Evolutionary conservation across 1,140 invertebrate species (phyloP).

Genomic region (Nasonia giraulti): DNA sequence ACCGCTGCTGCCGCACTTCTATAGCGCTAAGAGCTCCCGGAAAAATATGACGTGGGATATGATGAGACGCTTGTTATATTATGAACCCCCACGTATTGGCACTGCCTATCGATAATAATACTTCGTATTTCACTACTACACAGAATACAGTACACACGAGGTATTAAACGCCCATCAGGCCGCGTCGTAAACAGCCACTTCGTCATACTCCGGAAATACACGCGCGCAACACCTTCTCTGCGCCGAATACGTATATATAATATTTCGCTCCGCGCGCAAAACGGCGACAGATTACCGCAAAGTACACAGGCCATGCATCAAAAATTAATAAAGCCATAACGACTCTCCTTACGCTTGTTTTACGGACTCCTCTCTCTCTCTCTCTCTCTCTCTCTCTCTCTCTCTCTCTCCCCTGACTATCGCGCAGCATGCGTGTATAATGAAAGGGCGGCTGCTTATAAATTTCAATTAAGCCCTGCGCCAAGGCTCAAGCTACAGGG

Average conservation of each 20-base stretch:
- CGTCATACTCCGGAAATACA: not conserved
- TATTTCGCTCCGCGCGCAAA: not conserved
- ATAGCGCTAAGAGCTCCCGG: not conserved
- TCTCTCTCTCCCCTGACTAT: not conserved
- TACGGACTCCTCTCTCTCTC: not conserved
- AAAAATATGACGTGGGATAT: not conserved
- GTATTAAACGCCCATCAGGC: not conserved
- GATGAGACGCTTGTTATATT: not conserved
- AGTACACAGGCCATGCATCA: not conserved
- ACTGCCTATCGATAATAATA: not conserved
- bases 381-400: not conserved
- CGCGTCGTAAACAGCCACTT: not conserved
- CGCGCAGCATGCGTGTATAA: conserved; percentile 19
- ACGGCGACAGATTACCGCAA: not conserved
- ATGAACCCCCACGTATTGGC: not conserved
- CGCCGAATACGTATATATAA: not conserved
- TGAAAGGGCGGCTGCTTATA: conserved; percentile 40
- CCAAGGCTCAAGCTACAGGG: not conserved
- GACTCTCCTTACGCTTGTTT: conserved; percentile 22
- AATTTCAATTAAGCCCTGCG: conserved; percentile 36
- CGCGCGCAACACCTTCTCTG: not conserved
- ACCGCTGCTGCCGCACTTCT: not conserved
- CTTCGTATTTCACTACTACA: too few species aligned
- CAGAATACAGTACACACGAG: too few species aligned
- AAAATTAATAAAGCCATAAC: not conserved